Evolutionary conservation across 2,888 invertebrate genomes (phyloP).

Genomic region (Latrodectus elegans): DNA sequence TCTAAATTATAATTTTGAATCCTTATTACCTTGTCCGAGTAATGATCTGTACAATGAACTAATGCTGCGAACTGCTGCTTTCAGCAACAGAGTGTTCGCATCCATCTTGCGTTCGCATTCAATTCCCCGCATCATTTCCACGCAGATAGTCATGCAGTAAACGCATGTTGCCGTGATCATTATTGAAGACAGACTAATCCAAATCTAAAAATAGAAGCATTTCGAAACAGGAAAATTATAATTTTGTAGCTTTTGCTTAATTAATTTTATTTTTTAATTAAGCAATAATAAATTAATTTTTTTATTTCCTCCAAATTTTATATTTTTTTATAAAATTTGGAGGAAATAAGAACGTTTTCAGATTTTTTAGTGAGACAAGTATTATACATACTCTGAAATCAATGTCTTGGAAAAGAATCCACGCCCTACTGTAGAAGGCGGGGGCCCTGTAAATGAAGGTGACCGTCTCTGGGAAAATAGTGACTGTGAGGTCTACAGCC

Average conservation of each 20-base stretch:
- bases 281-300: too few species aligned
- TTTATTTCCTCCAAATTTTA: too few species aligned
- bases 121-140: not conserved
- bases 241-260: too few species aligned
- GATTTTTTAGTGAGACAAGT: not conserved
- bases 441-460: constrained; percentile 64
- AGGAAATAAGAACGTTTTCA: too few species aligned
- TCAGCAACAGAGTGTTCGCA: constrained; percentile 4
- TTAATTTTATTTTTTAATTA: too few species aligned
- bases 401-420: constrained; percentile 61
- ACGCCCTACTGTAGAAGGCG: constrained; percentile 50
- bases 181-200: constrained; percentile 30
- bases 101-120: not conserved
- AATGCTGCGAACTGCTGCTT: constrained; percentile 26
- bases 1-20: not conserved
- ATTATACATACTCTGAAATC: constrained; percentile 17
- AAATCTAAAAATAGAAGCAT: constrained; percentile 22
- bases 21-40: constrained; percentile 43
- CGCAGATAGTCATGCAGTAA: constrained; percentile 23
- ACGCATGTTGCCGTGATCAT: constrained; percentile 5
- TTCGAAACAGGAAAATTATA: not conserved
- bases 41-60: constrained; percentile 30
- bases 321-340: too few species aligned
- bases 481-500: constrained; percentile 39
- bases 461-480: constrained; percentile 49